A percentile compares a stretch with the other conserved stretches of the same genome.
These are phyloP conservation scores for Zaprionus camerounensis DNA, from an alignment of 1,140 invertebrate species.

Conservation along the genomic window DNA sequence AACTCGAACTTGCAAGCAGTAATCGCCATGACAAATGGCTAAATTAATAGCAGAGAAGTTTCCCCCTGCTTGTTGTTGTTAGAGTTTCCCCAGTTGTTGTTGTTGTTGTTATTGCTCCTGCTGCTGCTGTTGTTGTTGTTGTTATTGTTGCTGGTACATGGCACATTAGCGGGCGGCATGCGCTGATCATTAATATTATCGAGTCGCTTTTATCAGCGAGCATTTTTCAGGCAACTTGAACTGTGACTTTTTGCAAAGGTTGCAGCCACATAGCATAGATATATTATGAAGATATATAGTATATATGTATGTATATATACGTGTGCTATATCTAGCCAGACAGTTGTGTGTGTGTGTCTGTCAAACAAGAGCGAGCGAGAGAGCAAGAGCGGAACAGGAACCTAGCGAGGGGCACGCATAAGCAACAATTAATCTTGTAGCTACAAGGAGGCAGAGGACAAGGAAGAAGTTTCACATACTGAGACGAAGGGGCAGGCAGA, in stretches of 20 bases:
- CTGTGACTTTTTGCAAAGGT: conserved; percentile 70
- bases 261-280: conserved; percentile 17
- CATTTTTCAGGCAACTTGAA: conserved; percentile 57
- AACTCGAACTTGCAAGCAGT: conserved; percentile 2
- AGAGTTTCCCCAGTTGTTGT: background rate
- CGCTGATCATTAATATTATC: conserved; percentile 78
- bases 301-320: conserved; percentile 4
- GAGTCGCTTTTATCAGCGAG: conserved; percentile 63
- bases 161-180: conserved; percentile 61
- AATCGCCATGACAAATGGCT: conserved; percentile 76
- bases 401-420: conserved; percentile 52
- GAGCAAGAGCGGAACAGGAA: conserved; percentile 27
- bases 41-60: conserved; percentile 60
- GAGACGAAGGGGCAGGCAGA: conserved; percentile 32
- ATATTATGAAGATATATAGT: conserved; percentile 7
- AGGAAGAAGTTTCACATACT: conserved; percentile 76
- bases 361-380: conserved; percentile 57
- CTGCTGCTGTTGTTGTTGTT: conserved; percentile 2
- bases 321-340: conserved; percentile 3
- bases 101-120: background rate
- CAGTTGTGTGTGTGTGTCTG: conserved; percentile 52
- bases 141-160: background rate
- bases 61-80: background rate
- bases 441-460: conserved; percentile 41
- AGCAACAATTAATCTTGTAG: conserved; percentile 78